Evolutionary conservation across 2,888 invertebrate genomes (phyloP).

Genomic region (Allygus modestus): DNA sequence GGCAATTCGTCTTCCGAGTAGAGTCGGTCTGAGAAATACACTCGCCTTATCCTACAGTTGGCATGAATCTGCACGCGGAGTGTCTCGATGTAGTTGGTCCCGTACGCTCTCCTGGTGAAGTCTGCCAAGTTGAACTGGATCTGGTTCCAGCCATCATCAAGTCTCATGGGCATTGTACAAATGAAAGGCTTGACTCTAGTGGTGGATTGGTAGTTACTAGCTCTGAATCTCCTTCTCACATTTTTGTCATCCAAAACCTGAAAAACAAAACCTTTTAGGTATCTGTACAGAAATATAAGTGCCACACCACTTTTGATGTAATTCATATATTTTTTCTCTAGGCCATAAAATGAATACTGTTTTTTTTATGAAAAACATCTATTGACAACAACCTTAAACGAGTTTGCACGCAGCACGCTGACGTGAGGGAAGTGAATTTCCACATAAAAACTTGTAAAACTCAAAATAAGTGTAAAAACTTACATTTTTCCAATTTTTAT

Average conservation of each 20-base stretch:
- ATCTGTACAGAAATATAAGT: background rate
- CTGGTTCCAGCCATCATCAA: slow-evolving; percentile 97
- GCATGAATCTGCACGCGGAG: slow-evolving; percentile 97
- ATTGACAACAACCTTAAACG: too few species aligned
- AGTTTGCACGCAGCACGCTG: too few species aligned
- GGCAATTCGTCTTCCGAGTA: slow-evolving; percentile 96
- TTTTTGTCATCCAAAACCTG: slow-evolving; percentile 97
- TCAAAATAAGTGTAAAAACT: too few species aligned
- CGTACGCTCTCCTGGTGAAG: slow-evolving; percentile 96
- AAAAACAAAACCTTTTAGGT: slow-evolving; percentile 62
- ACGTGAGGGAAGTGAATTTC: too few species aligned
- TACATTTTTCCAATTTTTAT: too few species aligned
- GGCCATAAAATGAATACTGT: too few species aligned
- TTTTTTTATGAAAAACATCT: too few species aligned
- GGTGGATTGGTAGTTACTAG: slow-evolving; percentile 95
- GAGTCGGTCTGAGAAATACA: slow-evolving; percentile 94
- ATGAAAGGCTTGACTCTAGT: slow-evolving; percentile 98
- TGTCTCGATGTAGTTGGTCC: slow-evolving; percentile 95
- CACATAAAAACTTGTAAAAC: too few species aligned
- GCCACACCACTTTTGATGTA: background rate
- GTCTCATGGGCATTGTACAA: slow-evolving; percentile 97
- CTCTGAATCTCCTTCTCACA: slow-evolving; percentile 82
- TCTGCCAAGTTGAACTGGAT: slow-evolving; percentile 96
- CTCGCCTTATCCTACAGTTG: slow-evolving; percentile 95
- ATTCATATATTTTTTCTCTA: background rate